phyloP scores from a whole-genome alignment of 2,888 invertebrate species.

The Eupeodes luniger region DNA sequence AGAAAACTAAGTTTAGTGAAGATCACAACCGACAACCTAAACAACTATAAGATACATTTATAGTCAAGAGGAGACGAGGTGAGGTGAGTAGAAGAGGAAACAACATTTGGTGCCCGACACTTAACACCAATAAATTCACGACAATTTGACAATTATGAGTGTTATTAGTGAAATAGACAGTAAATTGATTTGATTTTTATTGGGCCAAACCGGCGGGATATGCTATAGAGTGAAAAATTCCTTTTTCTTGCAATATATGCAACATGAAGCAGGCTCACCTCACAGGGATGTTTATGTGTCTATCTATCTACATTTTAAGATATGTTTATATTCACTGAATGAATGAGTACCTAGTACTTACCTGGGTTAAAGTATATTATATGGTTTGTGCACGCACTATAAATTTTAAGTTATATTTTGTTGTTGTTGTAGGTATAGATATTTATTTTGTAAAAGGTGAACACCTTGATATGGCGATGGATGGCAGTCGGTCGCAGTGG shows the following conservation, averaged over 20 bases:
- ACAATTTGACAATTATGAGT: conserved; percentile 84
- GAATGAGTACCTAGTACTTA: not conserved
- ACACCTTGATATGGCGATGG: conserved; percentile 46
- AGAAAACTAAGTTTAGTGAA: conserved; percentile 57
- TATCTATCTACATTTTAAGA: not conserved
- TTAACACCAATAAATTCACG: conserved; percentile 75
- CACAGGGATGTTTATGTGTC: not conserved
- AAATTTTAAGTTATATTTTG: conserved; percentile 28
- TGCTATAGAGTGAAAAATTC: conserved; percentile 15
- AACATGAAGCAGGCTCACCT: conserved; percentile 58
- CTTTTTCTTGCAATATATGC: conserved; percentile 28
- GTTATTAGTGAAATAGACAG: conserved; percentile 84
- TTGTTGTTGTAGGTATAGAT: conserved; percentile 21
- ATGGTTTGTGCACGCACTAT: conserved; percentile 59
- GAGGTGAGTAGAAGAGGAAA: conserved; percentile 13
- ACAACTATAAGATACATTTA: too few species aligned
- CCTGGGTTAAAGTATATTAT: not conserved
- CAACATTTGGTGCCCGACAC: conserved; percentile 64
- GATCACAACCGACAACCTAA: conserved; percentile 64
- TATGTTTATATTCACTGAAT: not conserved
- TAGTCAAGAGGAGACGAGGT: conserved; percentile 2
- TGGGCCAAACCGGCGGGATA: conserved; percentile 50
- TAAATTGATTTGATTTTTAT: conserved; percentile 81
- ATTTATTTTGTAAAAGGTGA: conserved; percentile 46
- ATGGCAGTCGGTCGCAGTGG: not conserved